Conservation (phyloP, 2,113 vertebrate genomes). For the Athene noctua region DNA sequence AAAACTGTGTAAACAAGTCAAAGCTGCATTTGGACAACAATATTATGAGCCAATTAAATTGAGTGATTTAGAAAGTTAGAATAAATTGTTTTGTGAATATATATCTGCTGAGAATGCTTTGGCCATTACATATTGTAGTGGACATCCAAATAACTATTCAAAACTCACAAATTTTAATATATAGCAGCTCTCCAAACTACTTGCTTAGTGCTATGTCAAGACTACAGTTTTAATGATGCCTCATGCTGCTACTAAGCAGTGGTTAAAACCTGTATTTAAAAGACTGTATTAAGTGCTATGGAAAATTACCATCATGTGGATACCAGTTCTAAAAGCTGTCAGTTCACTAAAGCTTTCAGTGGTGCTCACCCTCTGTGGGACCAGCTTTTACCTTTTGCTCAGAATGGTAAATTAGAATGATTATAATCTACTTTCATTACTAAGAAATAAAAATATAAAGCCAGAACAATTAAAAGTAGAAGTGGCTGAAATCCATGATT, state of each 20-base stretch:
- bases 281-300: background rate
- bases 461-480: conserved; percentile 41
- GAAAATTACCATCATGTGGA: background rate
- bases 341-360: conserved; percentile 29
- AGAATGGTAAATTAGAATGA: conserved; percentile 49
- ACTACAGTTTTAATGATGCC: conserved; percentile 33
- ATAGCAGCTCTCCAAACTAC: conserved; percentile 4
- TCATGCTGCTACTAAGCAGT: conserved; percentile 48
- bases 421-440: conserved; percentile 58
- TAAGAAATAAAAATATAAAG: conserved; percentile 57
- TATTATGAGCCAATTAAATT: background rate
- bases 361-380: background rate
- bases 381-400: conserved; percentile 21
- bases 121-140: background rate
- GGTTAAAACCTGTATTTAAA: conserved; percentile 50
- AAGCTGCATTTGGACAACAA: background rate
- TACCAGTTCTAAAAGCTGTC: background rate
- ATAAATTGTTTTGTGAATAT: conserved; percentile 1
- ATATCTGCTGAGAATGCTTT: background rate
- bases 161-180: conserved; percentile 9
- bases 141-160: background rate
- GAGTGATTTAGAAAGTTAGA: conserved; percentile 1
- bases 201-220: conserved; percentile 21
- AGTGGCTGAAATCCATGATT: conserved; percentile 34
- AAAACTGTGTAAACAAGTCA: background rate